Conservation (phyloP, 2,797 vertebrate genomes). For the Ctenopoma kingsleyae region DNA sequence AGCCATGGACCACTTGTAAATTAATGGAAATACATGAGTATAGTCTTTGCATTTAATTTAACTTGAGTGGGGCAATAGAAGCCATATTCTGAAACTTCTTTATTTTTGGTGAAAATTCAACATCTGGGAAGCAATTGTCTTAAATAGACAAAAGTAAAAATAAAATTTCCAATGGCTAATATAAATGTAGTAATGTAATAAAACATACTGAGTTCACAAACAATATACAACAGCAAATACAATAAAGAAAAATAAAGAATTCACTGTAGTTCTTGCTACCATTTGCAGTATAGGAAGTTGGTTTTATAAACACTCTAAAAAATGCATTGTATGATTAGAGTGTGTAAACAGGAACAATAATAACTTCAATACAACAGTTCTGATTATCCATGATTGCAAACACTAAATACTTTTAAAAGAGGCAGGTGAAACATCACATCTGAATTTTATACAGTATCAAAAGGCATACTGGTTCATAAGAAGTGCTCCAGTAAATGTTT, state of each 20-base stretch:
- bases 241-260: constrained; percentile 3
- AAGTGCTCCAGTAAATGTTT: constrained; percentile 55
- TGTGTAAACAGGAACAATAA: constrained; percentile 16
- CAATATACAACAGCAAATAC: constrained; percentile 41
- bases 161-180: constrained; percentile 12
- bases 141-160: constrained; percentile 26
- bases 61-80: constrained; percentile 30
- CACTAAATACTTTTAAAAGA: constrained; percentile 25
- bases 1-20: not conserved
- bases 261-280: constrained; percentile 14
- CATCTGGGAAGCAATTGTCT: constrained; percentile 7
- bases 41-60: no score
- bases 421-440: constrained; percentile 26
- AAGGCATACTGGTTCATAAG: constrained; percentile 48
- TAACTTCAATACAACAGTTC: constrained; percentile 24
- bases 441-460: constrained; percentile 41
- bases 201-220: constrained; percentile 34
- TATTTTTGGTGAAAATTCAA: constrained; percentile 32
- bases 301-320: constrained; percentile 10
- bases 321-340: constrained; percentile 2
- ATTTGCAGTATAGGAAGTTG: constrained; percentile 10
- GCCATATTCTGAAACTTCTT: constrained; percentile 7
- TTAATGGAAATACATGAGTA: not conserved
- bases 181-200: constrained; percentile 29
- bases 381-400: constrained; percentile 32